These are phyloP conservation scores for Drosophila navojoa DNA, from an alignment of 1,140 invertebrate species.

Conservation along the genomic window DNA sequence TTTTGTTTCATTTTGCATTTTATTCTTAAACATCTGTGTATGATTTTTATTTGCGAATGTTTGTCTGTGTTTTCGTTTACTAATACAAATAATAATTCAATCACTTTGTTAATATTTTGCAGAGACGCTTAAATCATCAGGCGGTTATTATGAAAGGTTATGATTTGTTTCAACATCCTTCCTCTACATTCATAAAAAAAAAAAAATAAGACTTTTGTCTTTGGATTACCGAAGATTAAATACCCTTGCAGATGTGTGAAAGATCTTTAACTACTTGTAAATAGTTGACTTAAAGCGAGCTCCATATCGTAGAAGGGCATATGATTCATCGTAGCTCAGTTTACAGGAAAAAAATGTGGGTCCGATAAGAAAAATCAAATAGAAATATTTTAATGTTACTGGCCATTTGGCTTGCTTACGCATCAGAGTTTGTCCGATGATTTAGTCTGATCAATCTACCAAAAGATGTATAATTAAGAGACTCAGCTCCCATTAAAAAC, in stretches of 20 bases:
- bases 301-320: no score
- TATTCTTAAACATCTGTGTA: constrained; percentile 3
- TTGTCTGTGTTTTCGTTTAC: constrained; percentile 54
- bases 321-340: no score
- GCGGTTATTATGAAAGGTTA: constrained; percentile 84
- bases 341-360: no score
- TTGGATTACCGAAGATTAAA: constrained; percentile 2
- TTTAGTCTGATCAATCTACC: no score
- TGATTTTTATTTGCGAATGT: constrained; percentile 24
- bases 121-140: constrained; percentile 84
- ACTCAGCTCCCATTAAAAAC: no score
- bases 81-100: constrained; percentile 81
- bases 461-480: no score
- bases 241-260: constrained; percentile 2
- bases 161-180: constrained; percentile 75
- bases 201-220: neutral
- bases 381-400: no score
- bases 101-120: constrained; percentile 84
- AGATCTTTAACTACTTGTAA: no score
- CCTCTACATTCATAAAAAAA: constrained; percentile 30
- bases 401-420: no score
- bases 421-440: no score
- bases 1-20: constrained; percentile 26
- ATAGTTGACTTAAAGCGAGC: no score
- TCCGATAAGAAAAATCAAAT: no score